phyloP scores from a whole-genome alignment of 1,140 invertebrate species.

The Druon quercuslanigerum region DNA sequence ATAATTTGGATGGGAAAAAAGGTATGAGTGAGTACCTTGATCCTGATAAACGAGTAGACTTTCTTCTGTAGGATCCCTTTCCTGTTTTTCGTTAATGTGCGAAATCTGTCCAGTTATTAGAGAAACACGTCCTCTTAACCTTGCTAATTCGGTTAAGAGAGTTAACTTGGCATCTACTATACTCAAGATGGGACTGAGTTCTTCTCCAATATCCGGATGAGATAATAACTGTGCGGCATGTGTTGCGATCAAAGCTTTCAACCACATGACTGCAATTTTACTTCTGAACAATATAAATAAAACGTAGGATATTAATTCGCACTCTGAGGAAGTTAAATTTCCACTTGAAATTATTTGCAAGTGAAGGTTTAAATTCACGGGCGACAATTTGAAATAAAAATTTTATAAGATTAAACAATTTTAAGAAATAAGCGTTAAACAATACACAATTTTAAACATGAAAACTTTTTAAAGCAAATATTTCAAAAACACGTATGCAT shows the following conservation, averaged over 20 bases:
- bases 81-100: conserved; percentile 65
- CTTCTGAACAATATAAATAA: conserved; percentile 71
- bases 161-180: conserved; percentile 78
- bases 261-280: conserved; percentile 78
- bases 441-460: no score
- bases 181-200: conserved; percentile 77
- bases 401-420: no score
- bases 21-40: conserved; percentile 70
- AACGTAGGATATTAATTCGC: no score
- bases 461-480: no score
- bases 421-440: no score
- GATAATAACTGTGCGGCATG: conserved; percentile 80
- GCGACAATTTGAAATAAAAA: no score
- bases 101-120: conserved; percentile 77
- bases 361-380: no score
- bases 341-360: no score
- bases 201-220: conserved; percentile 76
- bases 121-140: conserved; percentile 78
- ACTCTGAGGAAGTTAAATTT: no score
- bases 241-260: conserved; percentile 77
- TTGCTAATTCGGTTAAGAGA: conserved; percentile 76
- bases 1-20: not conserved
- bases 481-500: no score
- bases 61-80: conserved; percentile 71
- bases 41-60: conserved; percentile 77